Evolutionary conservation across 92 coral and sea anemone species (phyloP).

Genomic region (Ricordea florida): DNA sequence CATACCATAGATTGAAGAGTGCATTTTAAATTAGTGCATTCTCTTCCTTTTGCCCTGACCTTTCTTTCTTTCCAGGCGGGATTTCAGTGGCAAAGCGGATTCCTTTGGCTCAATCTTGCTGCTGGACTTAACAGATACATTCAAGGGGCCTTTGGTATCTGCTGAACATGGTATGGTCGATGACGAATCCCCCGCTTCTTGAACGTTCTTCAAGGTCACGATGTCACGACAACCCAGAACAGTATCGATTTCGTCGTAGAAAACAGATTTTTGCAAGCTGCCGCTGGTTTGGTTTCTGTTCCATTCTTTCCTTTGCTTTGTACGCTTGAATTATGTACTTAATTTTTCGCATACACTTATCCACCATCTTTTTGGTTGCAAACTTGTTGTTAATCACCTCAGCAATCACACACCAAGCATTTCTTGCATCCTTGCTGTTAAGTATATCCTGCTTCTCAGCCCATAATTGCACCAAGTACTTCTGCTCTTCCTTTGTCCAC

Average conservation of each 20-base stretch:
- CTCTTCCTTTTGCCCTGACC: background rate
- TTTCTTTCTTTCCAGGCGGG: conserved; percentile 17
- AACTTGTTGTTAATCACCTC: background rate
- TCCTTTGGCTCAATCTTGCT: conserved; percentile 6
- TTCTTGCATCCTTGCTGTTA: conserved; percentile 24
- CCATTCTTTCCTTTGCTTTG: conserved; percentile 48
- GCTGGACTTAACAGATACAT: conserved; percentile 9
- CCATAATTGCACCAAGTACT: conserved; percentile 31
- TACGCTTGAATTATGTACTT: conserved; percentile 31
- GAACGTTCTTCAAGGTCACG: conserved; percentile 31
- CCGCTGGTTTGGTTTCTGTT: conserved; percentile 44
- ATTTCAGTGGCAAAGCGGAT: conserved; percentile 1
- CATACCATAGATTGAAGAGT: too few relatives aligned
- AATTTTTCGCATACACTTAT: conserved; percentile 25
- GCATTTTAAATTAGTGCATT: too few relatives aligned
- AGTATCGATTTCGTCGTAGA: conserved; percentile 37
- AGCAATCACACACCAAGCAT: conserved; percentile 26
- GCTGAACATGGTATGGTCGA: background rate
- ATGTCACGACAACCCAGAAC: conserved; percentile 38
- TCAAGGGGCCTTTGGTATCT: conserved; percentile 1
- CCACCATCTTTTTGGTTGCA: background rate
- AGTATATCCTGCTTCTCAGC: conserved; percentile 17
- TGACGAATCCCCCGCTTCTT: conserved; percentile 17
- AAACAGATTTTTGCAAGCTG: conserved; percentile 4
- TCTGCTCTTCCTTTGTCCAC: conserved; percentile 29